Evolutionary conservation across 1,140 invertebrate genomes (phyloP).

Genomic region (Leptinotarsa texana): DNA sequence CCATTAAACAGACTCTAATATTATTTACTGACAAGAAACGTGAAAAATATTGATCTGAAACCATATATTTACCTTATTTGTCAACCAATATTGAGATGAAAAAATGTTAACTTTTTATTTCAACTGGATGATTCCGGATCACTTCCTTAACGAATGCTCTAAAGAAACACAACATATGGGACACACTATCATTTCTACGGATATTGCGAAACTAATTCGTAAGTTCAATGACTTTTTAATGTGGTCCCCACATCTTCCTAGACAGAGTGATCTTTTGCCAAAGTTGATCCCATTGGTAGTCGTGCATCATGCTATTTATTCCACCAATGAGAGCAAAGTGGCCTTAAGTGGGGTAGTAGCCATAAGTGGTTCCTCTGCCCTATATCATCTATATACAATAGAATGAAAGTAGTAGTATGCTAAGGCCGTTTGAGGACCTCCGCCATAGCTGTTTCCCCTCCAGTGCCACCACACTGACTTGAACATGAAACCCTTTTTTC

Average conservation of each 20-base stretch:
- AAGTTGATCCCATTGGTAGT: slow-evolving; percentile 5
- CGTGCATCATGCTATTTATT: not conserved
- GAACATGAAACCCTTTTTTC: too few species aligned
- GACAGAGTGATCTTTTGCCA: slow-evolving; percentile 7
- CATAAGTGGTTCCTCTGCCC: slow-evolving; percentile 7
- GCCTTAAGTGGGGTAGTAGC: not conserved
- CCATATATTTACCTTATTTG: slow-evolving; percentile 8
- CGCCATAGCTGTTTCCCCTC: too few species aligned
- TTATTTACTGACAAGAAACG: slow-evolving; percentile 1
- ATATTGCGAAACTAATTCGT: not conserved
- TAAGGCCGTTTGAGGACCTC: too few species aligned
- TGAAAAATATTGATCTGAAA: slow-evolving; percentile 9
- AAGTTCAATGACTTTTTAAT: too few species aligned
- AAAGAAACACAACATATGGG: not conserved
- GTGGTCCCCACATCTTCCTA: slow-evolving; percentile 4
- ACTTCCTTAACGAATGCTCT: slow-evolving; percentile 1
- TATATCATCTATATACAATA: too few species aligned
- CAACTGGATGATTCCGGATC: not conserved
- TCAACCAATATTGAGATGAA: slow-evolving; percentile 1
- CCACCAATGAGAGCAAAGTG: slow-evolving; percentile 2
- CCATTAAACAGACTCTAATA: slow-evolving; percentile 6
- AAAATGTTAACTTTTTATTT: slow-evolving; percentile 3
- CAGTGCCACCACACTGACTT: too few species aligned
- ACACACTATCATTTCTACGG: not conserved
- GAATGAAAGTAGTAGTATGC: too few species aligned